Conservation (phyloP, 1,140 invertebrate species). For the Bombus haemorrhoidalis region DNA sequence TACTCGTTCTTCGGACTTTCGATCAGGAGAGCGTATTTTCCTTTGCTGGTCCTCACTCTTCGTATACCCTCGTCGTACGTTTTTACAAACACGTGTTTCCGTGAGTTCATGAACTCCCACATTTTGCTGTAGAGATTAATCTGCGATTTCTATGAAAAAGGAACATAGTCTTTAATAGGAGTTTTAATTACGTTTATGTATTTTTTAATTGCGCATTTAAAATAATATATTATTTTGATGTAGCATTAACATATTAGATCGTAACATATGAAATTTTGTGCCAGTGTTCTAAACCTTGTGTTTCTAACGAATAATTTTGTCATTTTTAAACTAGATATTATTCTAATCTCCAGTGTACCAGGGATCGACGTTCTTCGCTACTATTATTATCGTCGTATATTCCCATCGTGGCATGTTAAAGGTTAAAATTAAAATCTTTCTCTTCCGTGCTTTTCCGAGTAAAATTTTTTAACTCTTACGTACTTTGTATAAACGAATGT, state of each 20-base stretch:
- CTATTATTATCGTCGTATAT: too few relatives aligned
- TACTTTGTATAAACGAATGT: not conserved
- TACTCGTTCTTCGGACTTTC: conserved; percentile 98
- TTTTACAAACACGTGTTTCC: conserved; percentile 91
- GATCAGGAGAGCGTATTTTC: conserved; percentile 96
- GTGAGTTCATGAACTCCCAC: conserved; percentile 97
- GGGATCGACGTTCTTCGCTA: too few relatives aligned
- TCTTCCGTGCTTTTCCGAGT: not conserved
- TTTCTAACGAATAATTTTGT: too few relatives aligned
- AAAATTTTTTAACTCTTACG: not conserved
- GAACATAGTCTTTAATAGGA: not conserved
- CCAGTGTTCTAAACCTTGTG: too few relatives aligned
- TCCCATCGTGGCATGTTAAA: too few relatives aligned
- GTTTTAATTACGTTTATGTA: not conserved
- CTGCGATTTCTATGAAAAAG: conserved; percentile 89
- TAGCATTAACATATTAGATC: too few relatives aligned
- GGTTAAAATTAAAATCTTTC: not conserved
- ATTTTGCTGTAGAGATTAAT: conserved; percentile 95
- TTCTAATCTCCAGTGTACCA: too few relatives aligned
- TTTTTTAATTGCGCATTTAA: not conserved
- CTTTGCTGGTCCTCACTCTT: conserved; percentile 91
- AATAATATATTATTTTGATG: not conserved
- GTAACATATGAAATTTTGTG: not conserved
- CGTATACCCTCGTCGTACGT: conserved; percentile 93
- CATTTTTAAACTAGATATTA: too few relatives aligned